phyloP scores from a whole-genome alignment of 2,888 invertebrate species.

The Drosophila kokeensis region DNA sequence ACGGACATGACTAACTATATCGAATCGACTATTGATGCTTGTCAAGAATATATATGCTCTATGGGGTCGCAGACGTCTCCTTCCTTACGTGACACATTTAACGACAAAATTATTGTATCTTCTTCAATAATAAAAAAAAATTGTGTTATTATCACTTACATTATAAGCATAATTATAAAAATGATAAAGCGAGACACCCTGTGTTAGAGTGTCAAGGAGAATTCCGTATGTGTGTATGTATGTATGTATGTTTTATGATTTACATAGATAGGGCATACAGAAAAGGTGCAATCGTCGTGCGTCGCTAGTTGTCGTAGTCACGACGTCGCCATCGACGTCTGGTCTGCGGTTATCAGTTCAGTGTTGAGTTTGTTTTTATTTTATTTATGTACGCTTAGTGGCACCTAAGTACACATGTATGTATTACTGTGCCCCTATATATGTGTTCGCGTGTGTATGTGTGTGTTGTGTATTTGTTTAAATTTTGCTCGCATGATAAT shows the following conservation, averaged over 20 bases:
- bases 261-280: slow-evolving; percentile 19
- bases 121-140: not conserved
- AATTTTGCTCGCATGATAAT: slow-evolving; percentile 66
- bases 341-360: slow-evolving; percentile 71
- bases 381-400: slow-evolving; percentile 65
- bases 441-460: not conserved
- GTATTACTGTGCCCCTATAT: slow-evolving; percentile 15
- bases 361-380: slow-evolving; percentile 69
- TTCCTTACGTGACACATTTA: not conserved
- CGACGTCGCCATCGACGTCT: slow-evolving; percentile 54
- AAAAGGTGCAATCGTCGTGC: slow-evolving; percentile 12
- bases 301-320: slow-evolving; percentile 58
- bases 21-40: not conserved
- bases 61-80: not conserved
- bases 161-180: not conserved
- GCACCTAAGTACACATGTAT: slow-evolving; percentile 61
- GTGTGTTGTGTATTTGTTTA: slow-evolving; percentile 48
- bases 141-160: not conserved
- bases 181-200: not conserved
- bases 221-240: not conserved
- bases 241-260: not conserved
- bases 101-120: not conserved
- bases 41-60: not conserved
- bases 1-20: not conserved
- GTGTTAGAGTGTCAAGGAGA: not conserved